Conservation (phyloP, 2,797 vertebrate genomes). For the Coendou prehensilis region DNA sequence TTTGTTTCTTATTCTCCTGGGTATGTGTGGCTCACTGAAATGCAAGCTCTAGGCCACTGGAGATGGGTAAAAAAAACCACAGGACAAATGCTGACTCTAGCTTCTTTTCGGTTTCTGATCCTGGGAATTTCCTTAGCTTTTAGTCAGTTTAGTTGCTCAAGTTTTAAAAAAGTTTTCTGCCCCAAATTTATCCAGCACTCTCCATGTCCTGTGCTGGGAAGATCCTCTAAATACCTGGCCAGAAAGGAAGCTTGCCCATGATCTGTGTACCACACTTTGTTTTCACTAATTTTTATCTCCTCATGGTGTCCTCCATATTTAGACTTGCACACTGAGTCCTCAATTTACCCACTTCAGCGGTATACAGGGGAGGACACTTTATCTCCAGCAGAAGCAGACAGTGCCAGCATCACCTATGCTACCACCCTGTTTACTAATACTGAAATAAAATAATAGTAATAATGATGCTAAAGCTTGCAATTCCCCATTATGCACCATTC, state of each 20-base stretch:
- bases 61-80: not conserved
- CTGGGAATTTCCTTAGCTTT: not conserved
- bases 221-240: not conserved
- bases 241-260: not conserved
- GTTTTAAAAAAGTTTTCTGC: not conserved
- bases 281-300: not conserved
- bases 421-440: not conserved
- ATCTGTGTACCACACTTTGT: not conserved
- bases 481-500: not conserved
- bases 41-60: not conserved
- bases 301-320: not conserved
- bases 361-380: not conserved
- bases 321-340: not conserved
- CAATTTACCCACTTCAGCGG: not conserved
- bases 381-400: not conserved
- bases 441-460: not conserved
- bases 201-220: not conserved
- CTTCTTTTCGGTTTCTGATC: not conserved
- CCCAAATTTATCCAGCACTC: not conserved
- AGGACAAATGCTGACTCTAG: not conserved
- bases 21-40: not conserved
- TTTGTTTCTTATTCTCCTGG: conserved; percentile 10
- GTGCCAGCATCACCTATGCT: not conserved
- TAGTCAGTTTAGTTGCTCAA: not conserved
- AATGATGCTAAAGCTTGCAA: not conserved